Base-by-base conservation (phyloP, 2,888 invertebrate species). In the Halictus quadricinctus region DNA sequence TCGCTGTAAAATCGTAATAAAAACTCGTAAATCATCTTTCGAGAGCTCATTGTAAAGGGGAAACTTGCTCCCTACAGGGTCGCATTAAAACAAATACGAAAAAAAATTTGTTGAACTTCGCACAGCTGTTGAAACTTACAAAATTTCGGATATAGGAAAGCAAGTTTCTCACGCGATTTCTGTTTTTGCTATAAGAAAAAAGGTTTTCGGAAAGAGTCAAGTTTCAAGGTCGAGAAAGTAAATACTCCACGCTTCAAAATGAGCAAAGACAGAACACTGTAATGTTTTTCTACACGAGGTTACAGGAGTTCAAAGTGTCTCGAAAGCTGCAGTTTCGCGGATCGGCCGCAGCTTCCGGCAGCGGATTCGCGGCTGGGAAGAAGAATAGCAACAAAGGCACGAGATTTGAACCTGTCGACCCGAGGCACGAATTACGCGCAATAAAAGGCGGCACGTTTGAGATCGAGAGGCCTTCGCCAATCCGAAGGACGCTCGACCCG, bases 401-500 rank as follows among this genome's bases (percentile, higher is more conserved):
- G 54, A 54, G n/a, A 8, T 50, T 54, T 54, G 50, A 54, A 54
- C 21, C 50, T 54, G 21, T 54, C 50, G 50, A 8, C n/a, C 12
- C 58, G 58, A 60, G 60, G 13, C 12, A 60, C 60, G 25, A 60
- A 60, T 25, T 13, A 60, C 60, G 60, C 60, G 60, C 60, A 60
- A 60, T 60, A 60, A 25, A 60, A 60, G 13, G 25, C 60, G 60
- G 60, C 60, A 6, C 13, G 60, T 60, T 60, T 60, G 25, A 60
- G 60, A 60, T 60, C 13, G 60, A 25, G 60, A 25, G 60, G 25
- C 60, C 60, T 60, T 60, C 60, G 60, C 60, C 25, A 25, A 60
- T 60, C 60, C 60, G 60, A 60, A 60, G 60, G 60, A 60, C 60
- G 15, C 25, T n/a, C 54, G 60, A 25, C 60, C 60, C 25, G 60